Evolutionary conservation across 1,140 invertebrate species (phyloP), one percentile per base, ranked within the genome.

Genomic region (Riptortus pedestris): DNA sequence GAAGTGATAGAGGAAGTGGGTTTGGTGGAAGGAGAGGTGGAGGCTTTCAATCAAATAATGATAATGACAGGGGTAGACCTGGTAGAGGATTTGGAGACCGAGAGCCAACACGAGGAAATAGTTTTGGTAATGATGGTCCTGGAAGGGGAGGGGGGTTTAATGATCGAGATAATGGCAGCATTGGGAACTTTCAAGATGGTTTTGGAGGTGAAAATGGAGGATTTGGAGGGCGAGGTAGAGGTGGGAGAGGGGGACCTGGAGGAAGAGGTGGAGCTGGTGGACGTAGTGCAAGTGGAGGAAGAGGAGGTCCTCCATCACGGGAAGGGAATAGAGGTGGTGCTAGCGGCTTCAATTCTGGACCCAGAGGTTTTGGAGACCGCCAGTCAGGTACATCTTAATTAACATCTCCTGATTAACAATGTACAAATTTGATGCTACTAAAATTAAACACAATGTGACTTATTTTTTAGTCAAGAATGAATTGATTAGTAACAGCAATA

Each of bases 241-340:
- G 61, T 48, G 47, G 61, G 22, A 12, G 61, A n/a, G 61, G 61
- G 22, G 12, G 60, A 18, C 38, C 18, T 11, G 61, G 48, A 5
- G 7, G 5, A 5, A 24, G 5, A 18, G 48, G 22, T 9, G 48
- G 48, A 24, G 7, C 18, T 48, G 61, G 43, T 47, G 38, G 45
- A 9, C 7, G 16, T 20, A 12, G 9, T 16, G 29, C 24, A 3
- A 27, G n/a, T 4, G 61, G 22, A 9, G 38, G 43, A 22, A 12
- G 9, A 24, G 27, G 16, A 5, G 24, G 12, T 9, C 51, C 14
- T 38, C 31, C 31, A 38, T 5, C 5, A 38, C n/a, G n/a, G n/a
- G 31, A 38, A 38, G 31, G 31, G 14, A 38, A 14, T 7, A 14
- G 31, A 38, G 31, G 31, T 38, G 31, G 31, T 38, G 5, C 14